phyloP scores from a whole-genome alignment of 37 sponge, comb jelly and placozoan species.

The Agelas oroides region DNA sequence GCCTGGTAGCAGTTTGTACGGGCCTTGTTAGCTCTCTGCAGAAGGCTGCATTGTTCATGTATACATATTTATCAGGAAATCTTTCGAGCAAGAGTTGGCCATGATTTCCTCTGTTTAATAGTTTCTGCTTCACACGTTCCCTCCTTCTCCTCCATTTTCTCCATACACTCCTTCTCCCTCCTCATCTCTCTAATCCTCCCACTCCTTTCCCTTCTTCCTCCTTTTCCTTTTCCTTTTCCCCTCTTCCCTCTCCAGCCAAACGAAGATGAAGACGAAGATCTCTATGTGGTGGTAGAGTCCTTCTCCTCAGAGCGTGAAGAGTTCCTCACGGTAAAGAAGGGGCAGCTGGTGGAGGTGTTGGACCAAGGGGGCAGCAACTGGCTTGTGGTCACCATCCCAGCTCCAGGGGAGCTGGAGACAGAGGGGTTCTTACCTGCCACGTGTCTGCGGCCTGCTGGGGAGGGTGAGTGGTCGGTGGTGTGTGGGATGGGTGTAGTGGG shows the following conservation, averaged over 20 bases:
- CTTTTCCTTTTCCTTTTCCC: not conserved
- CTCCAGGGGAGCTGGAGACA: slow-evolving; percentile 30
- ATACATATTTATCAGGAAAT: too few species aligned
- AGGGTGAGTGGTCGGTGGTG: slow-evolving; percentile 27
- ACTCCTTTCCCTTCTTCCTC: not conserved
- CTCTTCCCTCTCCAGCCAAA: not conserved
- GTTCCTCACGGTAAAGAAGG: slow-evolving; percentile 56
- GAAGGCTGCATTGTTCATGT: too few species aligned
- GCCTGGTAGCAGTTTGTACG: too few species aligned
- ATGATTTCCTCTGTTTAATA: not conserved
- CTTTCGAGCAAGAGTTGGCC: not conserved
- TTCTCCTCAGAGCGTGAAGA: slow-evolving; percentile 26
- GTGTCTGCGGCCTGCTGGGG: slow-evolving; percentile 28
- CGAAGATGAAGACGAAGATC: slow-evolving; percentile 7
- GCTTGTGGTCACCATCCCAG: slow-evolving; percentile 76
- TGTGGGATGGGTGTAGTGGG: too few species aligned
- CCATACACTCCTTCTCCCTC: not conserved
- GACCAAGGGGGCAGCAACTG: slow-evolving; percentile 56
- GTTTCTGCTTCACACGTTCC: not conserved
- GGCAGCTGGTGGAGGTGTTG: slow-evolving; percentile 85
- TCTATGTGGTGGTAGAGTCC: slow-evolving; percentile 34
- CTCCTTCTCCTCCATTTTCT: not conserved
- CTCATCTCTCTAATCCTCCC: not conserved
- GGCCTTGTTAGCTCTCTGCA: too few species aligned
- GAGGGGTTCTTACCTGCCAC: slow-evolving; percentile 69